phyloP scores from a whole-genome alignment of 2,113 vertebrate species.

The Junco hyemalis region DNA sequence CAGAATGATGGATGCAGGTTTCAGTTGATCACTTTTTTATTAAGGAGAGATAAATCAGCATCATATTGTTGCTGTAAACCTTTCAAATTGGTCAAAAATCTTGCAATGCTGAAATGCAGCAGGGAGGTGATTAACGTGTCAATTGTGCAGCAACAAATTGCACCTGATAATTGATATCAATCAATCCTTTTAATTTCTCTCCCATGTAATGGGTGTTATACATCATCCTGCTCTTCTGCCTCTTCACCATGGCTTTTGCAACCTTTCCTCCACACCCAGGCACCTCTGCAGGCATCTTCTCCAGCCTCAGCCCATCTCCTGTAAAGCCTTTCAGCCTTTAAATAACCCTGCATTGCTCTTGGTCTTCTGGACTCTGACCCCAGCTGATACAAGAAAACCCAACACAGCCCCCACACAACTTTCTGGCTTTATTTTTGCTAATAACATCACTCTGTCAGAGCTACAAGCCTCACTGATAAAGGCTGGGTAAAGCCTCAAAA shows the following conservation, averaged over 20 bases:
- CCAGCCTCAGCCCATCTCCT: neutral
- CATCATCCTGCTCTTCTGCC: slow-evolving; percentile 24
- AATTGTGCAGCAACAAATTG: slow-evolving; percentile 75
- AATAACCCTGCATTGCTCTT: neutral
- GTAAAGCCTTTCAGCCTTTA: neutral
- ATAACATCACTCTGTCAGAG: neutral
- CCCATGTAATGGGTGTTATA: slow-evolving; percentile 47
- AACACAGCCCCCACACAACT: neutral
- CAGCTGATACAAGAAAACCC: neutral
- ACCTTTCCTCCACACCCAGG: neutral
- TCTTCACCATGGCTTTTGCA: slow-evolving; percentile 23
- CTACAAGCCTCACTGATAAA: neutral
- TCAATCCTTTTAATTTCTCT: slow-evolving; percentile 75
- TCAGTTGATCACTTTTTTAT: slow-evolving; percentile 87
- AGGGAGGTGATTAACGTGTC: slow-evolving; percentile 77
- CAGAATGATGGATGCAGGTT: slow-evolving; percentile 83
- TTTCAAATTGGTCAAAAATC: slow-evolving; percentile 79
- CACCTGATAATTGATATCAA: slow-evolving; percentile 79
- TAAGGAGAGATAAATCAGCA: slow-evolving; percentile 84
- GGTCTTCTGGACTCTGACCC: neutral
- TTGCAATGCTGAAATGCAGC: slow-evolving; percentile 53
- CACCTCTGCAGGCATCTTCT: neutral
- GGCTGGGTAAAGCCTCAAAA: neutral
- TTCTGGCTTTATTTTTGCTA: neutral
- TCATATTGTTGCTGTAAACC: slow-evolving; percentile 83